These are phyloP conservation scores for Macrotus californicus DNA, from an alignment of 2,113 vertebrate genomes.

Conservation along the genomic window DNA sequence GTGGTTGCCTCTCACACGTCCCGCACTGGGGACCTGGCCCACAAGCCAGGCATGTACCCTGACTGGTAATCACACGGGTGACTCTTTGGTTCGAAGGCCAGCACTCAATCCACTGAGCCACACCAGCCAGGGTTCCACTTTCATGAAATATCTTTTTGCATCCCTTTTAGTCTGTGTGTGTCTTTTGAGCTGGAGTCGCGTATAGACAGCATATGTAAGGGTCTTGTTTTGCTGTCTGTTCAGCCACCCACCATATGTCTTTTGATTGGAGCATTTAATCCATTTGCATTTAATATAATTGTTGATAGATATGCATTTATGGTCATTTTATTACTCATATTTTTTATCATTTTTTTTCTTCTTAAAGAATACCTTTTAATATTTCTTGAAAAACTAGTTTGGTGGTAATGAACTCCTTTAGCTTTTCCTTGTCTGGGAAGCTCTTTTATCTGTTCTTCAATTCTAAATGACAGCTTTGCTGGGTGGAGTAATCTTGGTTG, in stretches of 20 bases:
- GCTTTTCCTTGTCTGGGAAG: too few species aligned
- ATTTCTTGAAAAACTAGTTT: too few species aligned
- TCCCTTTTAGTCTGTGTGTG: not conserved
- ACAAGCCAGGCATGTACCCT: too few species aligned
- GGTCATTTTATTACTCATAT: not conserved
- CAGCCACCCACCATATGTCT: not conserved
- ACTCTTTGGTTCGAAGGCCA: too few species aligned
- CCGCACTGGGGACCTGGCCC: too few species aligned
- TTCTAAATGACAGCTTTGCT: not conserved
- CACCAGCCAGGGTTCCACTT: not conserved
- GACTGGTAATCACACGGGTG: too few species aligned
- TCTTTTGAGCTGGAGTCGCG: not conserved
- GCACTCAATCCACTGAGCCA: too few species aligned
- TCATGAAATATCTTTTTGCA: not conserved
- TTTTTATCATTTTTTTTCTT: not conserved
- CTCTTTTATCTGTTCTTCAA: not conserved
- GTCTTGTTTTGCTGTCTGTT: not conserved
- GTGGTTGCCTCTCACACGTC: too few species aligned
- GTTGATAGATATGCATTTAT: not conserved
- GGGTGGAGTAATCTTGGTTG: not conserved
- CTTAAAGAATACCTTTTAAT: not conserved
- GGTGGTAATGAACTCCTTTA: too few species aligned
- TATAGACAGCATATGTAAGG: not conserved
- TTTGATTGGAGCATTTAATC: not conserved
- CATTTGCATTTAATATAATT: not conserved